Conservation (phyloP, 30 jellyfish, hydroid and myxozoan species). For the Hydra vulgaris region DNA sequence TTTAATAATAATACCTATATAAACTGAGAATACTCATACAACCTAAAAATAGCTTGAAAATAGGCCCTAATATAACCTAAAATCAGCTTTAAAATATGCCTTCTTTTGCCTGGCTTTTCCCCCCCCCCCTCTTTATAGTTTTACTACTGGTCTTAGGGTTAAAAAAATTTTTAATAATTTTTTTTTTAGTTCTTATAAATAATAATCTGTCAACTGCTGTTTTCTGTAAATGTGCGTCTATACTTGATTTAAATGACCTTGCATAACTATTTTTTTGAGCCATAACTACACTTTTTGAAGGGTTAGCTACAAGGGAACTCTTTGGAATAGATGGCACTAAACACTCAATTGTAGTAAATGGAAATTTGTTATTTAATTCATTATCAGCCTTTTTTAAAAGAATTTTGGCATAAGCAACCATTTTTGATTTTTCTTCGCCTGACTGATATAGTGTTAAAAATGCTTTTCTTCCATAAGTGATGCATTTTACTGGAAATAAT, state of each 20-base stretch:
- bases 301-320: background rate
- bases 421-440: slow-evolving; percentile 9
- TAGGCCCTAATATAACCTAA: too few species aligned
- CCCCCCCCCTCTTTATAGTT: background rate
- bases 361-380: background rate
- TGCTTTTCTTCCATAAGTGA: slow-evolving; percentile 14
- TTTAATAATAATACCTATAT: background rate
- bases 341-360: slow-evolving; percentile 8
- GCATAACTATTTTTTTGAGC: slow-evolving; percentile 10
- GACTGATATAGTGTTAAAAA: background rate
- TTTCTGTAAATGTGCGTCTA: background rate
- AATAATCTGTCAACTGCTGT: background rate
- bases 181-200: background rate
- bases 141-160: background rate
- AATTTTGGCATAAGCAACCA: slow-evolving; percentile 7
- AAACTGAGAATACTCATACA: background rate
- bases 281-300: slow-evolving; percentile 9
- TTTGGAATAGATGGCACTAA: slow-evolving; percentile 12
- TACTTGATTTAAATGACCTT: background rate
- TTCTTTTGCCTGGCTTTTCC: background rate
- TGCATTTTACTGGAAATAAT: slow-evolving; percentile 11
- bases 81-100: background rate
- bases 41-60: background rate
- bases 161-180: too few species aligned
- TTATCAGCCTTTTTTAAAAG: slow-evolving; percentile 1